phyloP scores from a whole-genome alignment of 1,140 invertebrate genomes.

The Drosophila subobscura region DNA sequence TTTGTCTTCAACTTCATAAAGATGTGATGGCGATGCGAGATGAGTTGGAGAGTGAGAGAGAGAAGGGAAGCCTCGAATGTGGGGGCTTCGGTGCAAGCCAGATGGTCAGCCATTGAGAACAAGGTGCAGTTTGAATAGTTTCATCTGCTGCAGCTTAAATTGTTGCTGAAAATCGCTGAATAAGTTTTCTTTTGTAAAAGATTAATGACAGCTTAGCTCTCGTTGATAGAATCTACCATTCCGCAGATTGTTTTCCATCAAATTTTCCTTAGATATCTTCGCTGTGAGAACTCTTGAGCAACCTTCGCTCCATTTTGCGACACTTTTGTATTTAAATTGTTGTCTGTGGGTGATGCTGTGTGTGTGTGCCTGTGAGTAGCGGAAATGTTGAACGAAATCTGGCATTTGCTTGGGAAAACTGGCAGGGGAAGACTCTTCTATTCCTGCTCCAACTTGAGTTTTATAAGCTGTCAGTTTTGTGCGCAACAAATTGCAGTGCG shows the following conservation, averaged over 20 bases:
- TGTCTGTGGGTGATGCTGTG: slow-evolving; percentile 8
- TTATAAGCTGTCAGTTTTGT: slow-evolving; percentile 17
- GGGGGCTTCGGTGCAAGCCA: slow-evolving; percentile 15
- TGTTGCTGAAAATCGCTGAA: background rate
- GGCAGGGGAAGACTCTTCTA: slow-evolving; percentile 16
- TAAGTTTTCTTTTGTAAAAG: too few species aligned
- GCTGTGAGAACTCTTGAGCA: too few species aligned
- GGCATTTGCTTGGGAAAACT: slow-evolving; percentile 38
- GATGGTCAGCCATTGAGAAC: slow-evolving; percentile 20
- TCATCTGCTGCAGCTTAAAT: too few species aligned
- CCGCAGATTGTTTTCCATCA: too few species aligned
- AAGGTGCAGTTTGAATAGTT: slow-evolving; percentile 5
- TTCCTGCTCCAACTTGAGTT: slow-evolving; percentile 17
- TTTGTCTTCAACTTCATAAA: slow-evolving; percentile 76
- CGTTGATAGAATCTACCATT: too few species aligned
- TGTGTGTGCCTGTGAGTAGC: slow-evolving; percentile 9
- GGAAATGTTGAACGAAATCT: slow-evolving; percentile 64
- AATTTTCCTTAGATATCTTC: too few species aligned
- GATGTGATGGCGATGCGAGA: slow-evolving; percentile 30
- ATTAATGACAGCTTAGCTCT: too few species aligned
- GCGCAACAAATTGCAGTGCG: slow-evolving; percentile 31
- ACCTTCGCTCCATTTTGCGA: slow-evolving; percentile 4
- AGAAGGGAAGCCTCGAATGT: background rate
- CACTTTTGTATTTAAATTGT: slow-evolving; percentile 39
- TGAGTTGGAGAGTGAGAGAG: background rate